Base-by-base conservation (phyloP, 2,888 invertebrate species). In the Liopterus haemorrhoidalis region DNA sequence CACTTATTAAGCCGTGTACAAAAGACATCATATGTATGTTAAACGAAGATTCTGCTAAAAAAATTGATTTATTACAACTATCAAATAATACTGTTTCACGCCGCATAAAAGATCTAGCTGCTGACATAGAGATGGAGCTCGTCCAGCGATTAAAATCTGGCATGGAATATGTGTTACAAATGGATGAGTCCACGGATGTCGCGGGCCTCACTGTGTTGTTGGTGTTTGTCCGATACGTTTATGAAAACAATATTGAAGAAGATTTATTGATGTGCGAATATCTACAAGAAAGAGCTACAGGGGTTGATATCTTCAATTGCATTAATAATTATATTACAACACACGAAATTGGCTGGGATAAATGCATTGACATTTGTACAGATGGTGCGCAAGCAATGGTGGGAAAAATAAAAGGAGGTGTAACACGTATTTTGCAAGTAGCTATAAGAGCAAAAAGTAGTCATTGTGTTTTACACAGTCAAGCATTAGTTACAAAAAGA, bases 81-180 rank as follows among this genome's bases (percentile, higher is more conserved):
- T 60, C 59, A 53, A 59, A 61, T 51, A 55, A 58, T 57, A 59
- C 58, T 51, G 56, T 57, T 51, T 54, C 56, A 50, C 54, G 58
- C 22, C 56, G 58, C 57, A 58, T 59, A 43, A 51, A 52, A 51
- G 56, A 58, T 56, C 56, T 61, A 49, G 57, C 58, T 49, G 50
- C 42, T 41, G 54, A 55, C 52, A 53, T 60, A 46, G 51, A 57
- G 41, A 20, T 52, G 53, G 58, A 58, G 54, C 55, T 61, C 51
- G 53, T 57, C 48, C n/a, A n/a, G n/a, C n/a, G n/a, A n/a, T 55
- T 57, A 54, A 59, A 47, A 55, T 54, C 47, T 50, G 38, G 38
- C 9, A 50, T 40, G 38, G 37, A 42, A 52, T 55, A 55, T 49
- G 46, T 46, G 48, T 53, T 58, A 56, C 60, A 59, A 56, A 53